These are phyloP conservation scores for Papilio protenor DNA, from an alignment of 2,888 invertebrate genomes.

Conservation along the genomic window DNA sequence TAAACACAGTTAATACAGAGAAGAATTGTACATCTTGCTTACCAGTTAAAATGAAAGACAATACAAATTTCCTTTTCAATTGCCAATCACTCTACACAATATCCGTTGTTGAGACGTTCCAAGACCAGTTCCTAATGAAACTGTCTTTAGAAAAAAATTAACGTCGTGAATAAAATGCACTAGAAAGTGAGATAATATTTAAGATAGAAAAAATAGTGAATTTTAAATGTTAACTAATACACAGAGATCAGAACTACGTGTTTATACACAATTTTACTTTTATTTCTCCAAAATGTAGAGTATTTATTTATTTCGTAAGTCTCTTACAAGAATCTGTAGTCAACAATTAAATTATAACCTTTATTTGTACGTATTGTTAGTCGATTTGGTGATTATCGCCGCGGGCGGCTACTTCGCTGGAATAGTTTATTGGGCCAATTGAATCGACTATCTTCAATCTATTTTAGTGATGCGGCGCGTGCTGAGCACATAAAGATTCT, in stretches of 20 bases:
- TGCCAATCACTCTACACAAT: neutral
- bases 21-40: neutral
- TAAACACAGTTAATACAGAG: too few relatives aligned
- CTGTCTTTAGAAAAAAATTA: neutral
- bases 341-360: neutral
- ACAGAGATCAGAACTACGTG: neutral
- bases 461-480: slow-evolving; percentile 14
- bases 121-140: neutral
- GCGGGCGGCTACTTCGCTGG: slow-evolving; percentile 12
- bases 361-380: neutral
- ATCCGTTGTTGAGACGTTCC: neutral
- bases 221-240: neutral
- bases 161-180: neutral
- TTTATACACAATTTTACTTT: neutral
- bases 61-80: neutral
- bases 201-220: neutral
- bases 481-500: slow-evolving; percentile 26
- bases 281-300: too few relatives aligned
- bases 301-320: neutral
- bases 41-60: neutral
- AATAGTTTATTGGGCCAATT: slow-evolving; percentile 24
- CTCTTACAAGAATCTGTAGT: neutral
- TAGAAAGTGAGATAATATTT: neutral
- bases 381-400: slow-evolving; percentile 9
- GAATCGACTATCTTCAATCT: slow-evolving; percentile 24